Evolutionary conservation across 2,797 vertebrate species (phyloP), one percentile per base, ranked within the genome.

Genomic region (Lithobates pipiens): DNA sequence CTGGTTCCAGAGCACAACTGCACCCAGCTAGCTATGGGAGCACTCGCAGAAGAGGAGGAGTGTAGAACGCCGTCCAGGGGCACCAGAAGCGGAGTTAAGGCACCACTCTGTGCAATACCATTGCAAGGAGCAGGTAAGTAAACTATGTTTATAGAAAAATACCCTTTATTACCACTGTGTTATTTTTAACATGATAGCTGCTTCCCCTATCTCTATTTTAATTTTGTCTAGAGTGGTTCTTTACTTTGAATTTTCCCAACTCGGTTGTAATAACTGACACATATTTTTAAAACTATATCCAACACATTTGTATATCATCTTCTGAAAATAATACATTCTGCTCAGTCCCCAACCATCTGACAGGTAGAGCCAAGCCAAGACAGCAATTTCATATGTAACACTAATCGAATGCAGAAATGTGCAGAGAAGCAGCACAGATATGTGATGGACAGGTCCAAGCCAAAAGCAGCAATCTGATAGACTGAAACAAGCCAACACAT

Each of bases 401-500:
- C 80, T 76, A 84, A 80, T 80, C 73, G 34, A 75, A 79, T 44
- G 61, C 70, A 80, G 76, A 75, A 69, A 87, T 80, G 70, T 87
- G 70, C 70, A 68, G 67, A 68, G 71, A 83, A 57, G 68, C 65
- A 54, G 76, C 73, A 68, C 32, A 11, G 80, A 70, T 86, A 32
- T 77, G 72, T 83, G 80, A 65, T 44, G 80, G 68, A 77, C 69
- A 80, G 54, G 50, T 57, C 73, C 25, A 82, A 77, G 80, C 79
- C 85, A 86, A 81, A 67, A 70, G 65, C 80, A 44, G 50, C 85
- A 77, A 72, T 70, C 80, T 86, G 85, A 86, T 77, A 25, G 65
- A 80, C 63, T 63, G 74, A 46, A 82, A 77, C 54, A 86, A 77
- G 80, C 79, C 80, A 84, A 74, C 29, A 87, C 54, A 87, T 67